These are phyloP conservation scores for Caretta caretta DNA, from an alignment of 2,113 vertebrate species.

Conservation along the genomic window DNA sequence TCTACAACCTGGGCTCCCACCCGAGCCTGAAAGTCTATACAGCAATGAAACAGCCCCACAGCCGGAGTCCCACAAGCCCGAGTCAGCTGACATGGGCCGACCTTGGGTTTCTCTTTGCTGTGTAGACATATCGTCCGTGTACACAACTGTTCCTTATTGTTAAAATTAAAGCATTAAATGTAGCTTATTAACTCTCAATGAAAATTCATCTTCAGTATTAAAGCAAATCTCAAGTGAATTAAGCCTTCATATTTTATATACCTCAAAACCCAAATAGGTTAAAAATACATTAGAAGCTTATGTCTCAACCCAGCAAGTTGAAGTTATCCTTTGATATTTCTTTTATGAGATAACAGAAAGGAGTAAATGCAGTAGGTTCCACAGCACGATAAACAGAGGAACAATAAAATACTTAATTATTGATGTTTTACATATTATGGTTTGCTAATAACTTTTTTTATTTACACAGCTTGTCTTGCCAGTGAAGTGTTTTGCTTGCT, in stretches of 20 bases:
- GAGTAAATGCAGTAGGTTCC: not conserved
- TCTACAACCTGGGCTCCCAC: not conserved
- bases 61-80: not conserved
- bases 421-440: not conserved
- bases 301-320: not conserved
- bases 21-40: not conserved
- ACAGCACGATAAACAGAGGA: not conserved
- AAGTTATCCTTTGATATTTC: not conserved
- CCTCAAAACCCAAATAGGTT: not conserved
- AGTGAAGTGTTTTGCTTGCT: not conserved
- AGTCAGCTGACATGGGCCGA: not conserved
- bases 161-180: not conserved
- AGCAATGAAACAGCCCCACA: not conserved
- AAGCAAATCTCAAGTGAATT: not conserved
- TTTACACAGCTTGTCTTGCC: not conserved
- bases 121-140: not conserved
- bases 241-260: not conserved
- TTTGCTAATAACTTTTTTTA: not conserved
- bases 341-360: not conserved
- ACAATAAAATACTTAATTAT: not conserved
- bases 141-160: not conserved
- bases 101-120: not conserved
- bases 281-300: not conserved
- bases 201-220: not conserved
- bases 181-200: not conserved